Evolutionary conservation across 35 echinoderm and acorn worm species (phyloP).

Genomic region (Amphiura filiformis): DNA sequence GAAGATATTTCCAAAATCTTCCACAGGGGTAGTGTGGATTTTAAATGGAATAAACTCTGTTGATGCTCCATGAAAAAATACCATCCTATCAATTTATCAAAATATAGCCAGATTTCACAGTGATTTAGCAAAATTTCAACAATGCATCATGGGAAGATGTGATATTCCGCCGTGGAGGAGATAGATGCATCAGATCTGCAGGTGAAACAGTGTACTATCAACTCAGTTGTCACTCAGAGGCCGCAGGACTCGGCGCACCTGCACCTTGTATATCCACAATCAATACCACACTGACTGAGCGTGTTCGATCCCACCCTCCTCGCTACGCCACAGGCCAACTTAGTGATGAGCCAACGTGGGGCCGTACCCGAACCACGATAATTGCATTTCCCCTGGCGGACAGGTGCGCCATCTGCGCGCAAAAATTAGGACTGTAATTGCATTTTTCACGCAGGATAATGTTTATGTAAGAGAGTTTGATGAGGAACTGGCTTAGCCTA

Average conservation of each 20-base stretch:
- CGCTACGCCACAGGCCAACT: neutral
- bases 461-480: neutral
- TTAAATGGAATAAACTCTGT: too few species aligned
- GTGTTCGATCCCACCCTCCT: conserved; percentile 3
- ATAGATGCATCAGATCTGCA: neutral
- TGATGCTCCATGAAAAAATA: too few species aligned
- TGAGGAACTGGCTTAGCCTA: neutral
- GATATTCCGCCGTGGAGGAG: too few species aligned
- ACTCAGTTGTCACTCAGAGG: neutral
- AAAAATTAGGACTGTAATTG: conserved; percentile 4
- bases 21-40: too few species aligned
- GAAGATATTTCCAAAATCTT: too few species aligned
- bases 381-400: neutral
- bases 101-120: too few species aligned
- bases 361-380: neutral
- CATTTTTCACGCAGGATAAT: conserved; percentile 5
- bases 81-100: too few species aligned
- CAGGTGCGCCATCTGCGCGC: neutral
- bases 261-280: neutral
- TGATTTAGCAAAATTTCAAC: too few species aligned
- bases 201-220: neutral
- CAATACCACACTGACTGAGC: neutral
- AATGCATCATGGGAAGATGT: too few species aligned
- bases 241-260: neutral
- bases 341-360: neutral